Conservation (phyloP, 2,888 invertebrate species). For the Melanchra persicariae region DNA sequence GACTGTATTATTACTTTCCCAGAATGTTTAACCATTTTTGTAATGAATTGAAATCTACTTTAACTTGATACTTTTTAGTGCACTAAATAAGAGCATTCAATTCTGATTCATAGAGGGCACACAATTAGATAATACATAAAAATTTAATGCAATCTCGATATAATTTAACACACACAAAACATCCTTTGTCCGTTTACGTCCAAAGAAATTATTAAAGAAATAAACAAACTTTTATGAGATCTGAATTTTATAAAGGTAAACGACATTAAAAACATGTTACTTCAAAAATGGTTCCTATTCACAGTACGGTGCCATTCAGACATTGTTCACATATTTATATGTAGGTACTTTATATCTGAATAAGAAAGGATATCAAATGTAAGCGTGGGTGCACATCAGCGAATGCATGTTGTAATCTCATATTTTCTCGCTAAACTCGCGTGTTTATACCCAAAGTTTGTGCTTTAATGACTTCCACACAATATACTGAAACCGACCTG, state of each 20-base stretch:
- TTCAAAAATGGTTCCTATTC: constrained; percentile 27
- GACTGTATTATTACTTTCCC: background rate
- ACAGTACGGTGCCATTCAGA: constrained; percentile 7
- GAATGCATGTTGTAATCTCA: constrained; percentile 39
- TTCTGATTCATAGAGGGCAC: background rate
- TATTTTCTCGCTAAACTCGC: constrained; percentile 38
- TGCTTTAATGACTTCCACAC: constrained; percentile 33
- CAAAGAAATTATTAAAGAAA: constrained; percentile 51
- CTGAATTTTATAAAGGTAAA: constrained; percentile 16
- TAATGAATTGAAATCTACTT: constrained; percentile 2
- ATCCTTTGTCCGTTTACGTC: constrained; percentile 28
- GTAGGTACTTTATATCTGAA: constrained; percentile 34
- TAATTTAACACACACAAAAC: constrained; percentile 20
- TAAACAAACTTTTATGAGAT: constrained; percentile 56
- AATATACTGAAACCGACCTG: constrained; percentile 37
- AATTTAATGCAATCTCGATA: constrained; percentile 14
- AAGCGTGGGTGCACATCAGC: constrained; percentile 9
- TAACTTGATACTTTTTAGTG: background rate
- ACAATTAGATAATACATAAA: constrained; percentile 43
- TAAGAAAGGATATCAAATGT: constrained; percentile 39
- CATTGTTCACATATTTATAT: constrained; percentile 37
- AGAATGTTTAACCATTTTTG: background rate
- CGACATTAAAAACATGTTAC: constrained; percentile 25
- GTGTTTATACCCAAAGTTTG: constrained; percentile 40
- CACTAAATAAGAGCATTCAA: background rate